Conservation (phyloP, 2,113 vertebrate genomes). For the Centrocercus urophasianus region DNA sequence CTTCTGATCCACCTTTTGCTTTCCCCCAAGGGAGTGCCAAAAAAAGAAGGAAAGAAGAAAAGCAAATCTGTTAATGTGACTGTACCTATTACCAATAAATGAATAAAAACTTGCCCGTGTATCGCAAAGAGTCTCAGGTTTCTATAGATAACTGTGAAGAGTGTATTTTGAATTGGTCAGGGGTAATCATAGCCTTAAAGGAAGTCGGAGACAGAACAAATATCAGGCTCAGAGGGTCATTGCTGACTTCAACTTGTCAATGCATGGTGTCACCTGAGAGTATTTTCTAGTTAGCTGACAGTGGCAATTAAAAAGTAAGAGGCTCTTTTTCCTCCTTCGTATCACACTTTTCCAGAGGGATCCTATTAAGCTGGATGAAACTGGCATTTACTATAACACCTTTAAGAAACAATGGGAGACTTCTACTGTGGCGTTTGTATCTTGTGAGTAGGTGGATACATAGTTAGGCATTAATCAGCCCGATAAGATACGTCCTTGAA, state of each 20-base stretch:
- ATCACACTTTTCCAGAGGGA: fast-evolving
- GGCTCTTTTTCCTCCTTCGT: not conserved
- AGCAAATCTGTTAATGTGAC: not conserved
- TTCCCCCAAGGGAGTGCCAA: not conserved
- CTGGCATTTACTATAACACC: not conserved
- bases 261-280: not conserved
- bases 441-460: not conserved
- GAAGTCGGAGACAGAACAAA: not conserved
- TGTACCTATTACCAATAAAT: fast-evolving
- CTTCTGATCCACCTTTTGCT: not conserved
- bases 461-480: not conserved
- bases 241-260: not conserved
- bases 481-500: not conserved
- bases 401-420: not conserved
- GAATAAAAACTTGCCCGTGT: fast-evolving
- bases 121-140: not conserved
- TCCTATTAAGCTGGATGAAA: not conserved
- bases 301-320: not conserved
- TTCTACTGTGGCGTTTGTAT: not conserved
- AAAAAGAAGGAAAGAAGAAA: not conserved
- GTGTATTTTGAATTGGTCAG: not conserved
- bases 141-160: not conserved
- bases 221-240: not conserved
- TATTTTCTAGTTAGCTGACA: not conserved
- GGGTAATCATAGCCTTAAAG: not conserved